phyloP scores from a whole-genome alignment of 1,140 invertebrate species.

The Tetramorium alpestre region DNA sequence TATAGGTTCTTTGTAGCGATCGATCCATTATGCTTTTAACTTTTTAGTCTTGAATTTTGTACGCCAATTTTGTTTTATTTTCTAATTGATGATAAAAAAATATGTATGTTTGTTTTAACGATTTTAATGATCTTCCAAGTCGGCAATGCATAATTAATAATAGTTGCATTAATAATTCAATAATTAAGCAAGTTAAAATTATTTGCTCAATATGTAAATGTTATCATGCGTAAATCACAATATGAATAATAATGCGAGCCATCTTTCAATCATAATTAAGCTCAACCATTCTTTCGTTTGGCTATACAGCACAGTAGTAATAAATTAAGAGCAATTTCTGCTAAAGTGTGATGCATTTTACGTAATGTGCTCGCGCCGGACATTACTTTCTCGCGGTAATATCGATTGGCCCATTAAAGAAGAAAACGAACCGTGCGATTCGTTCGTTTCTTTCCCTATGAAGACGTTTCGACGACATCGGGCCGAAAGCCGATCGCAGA shows the following conservation, averaged over 20 bases:
- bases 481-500: slow-evolving; percentile 50
- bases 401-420: slow-evolving; percentile 12
- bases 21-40: background rate
- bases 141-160: background rate
- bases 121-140: background rate
- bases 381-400: background rate
- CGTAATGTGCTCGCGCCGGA: background rate
- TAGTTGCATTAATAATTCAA: background rate
- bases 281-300: background rate
- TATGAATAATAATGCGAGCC: background rate
- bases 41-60: background rate
- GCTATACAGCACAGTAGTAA: background rate
- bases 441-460: slow-evolving; percentile 46
- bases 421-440: background rate
- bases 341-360: background rate
- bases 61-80: background rate
- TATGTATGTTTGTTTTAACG: background rate
- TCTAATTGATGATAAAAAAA: background rate
- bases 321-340: background rate
- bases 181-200: background rate
- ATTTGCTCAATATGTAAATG: background rate
- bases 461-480: slow-evolving; percentile 46
- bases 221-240: background rate
- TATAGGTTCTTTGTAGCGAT: background rate
- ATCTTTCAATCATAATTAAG: background rate